Evolutionary conservation across 2,797 vertebrate species (phyloP), one percentile per base, ranked within the genome.

Genomic region (Oryzias sinensis): DNA sequence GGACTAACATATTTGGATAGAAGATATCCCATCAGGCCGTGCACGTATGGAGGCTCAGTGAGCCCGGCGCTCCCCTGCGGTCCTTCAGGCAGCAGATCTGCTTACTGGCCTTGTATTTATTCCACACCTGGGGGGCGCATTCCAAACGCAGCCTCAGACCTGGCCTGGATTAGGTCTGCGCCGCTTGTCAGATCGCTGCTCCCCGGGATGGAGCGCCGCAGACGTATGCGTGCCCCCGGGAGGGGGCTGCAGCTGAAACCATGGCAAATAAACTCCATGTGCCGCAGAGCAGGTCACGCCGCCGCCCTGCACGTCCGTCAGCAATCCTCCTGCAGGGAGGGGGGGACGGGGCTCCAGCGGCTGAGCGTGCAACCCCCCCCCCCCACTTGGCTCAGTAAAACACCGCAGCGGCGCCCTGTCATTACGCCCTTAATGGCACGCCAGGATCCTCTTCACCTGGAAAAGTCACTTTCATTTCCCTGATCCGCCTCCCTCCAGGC

Each of bases 71-170:
- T 70, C 18, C 67, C 77, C 80, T 22, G 68, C 53, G 68, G 82
- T 67, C 42, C 49, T 82, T 48, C 69, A 63, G 72, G 68, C 74
- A 62, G 75, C 77, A 78, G 82, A 84, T 80, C 78, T 79, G 66
- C 80, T 86, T 85, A 81, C 74, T 65, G 53, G 72, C 61, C 73
- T 74, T 79, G 79, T 85, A 86, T 90, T 79, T 86, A 84, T 83
- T 89, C 79, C 78, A 76, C 68, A 90, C 87, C 87, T 88, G 77
- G n/a, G 79, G 90, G 90, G 93, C 89, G 90, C 90, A 93, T 92
- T 92, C 76, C 89, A 93, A 94, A 91, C 83, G 80, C 79, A 83
- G 88, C 53, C 82, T 85, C 82, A 82, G 88, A 87, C 84, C 85
- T 85, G 86, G 79, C 82, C 83, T 81, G 89, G 89, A 90, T 91